These are phyloP conservation scores for Epicampocera succincta DNA, from an alignment of 2,888 invertebrate species.

Conservation along the genomic window DNA sequence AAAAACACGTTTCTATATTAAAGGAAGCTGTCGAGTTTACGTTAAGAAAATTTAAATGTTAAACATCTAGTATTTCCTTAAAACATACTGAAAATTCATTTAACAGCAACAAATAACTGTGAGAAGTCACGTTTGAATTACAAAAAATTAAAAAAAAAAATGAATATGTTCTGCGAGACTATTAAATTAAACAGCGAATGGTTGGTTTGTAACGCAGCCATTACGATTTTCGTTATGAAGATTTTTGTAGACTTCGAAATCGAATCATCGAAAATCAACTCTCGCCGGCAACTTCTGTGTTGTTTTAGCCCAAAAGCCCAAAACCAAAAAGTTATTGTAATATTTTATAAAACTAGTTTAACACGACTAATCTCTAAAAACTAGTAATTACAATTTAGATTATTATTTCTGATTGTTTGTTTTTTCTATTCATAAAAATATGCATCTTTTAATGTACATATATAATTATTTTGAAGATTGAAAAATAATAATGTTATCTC, in stretches of 20 bases:
- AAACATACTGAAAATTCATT: background rate
- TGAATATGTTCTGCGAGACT: conserved; percentile 5
- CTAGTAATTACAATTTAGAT: conserved; percentile 37
- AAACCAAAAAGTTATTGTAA: background rate
- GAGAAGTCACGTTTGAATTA: conserved; percentile 16
- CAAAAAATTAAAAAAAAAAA: too few species aligned
- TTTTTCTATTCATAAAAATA: conserved; percentile 34
- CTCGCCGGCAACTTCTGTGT: too few species aligned
- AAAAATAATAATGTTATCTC: conserved; percentile 26
- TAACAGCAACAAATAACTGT: background rate
- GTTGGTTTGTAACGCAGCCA: too few species aligned
- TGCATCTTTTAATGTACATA: conserved; percentile 11
- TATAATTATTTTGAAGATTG: conserved; percentile 31
- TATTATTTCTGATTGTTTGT: background rate
- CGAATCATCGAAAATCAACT: too few species aligned
- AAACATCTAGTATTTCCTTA: background rate
- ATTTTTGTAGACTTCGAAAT: too few species aligned
- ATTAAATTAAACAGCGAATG: background rate
- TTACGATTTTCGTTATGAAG: too few species aligned
- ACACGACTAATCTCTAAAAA: conserved; percentile 49
- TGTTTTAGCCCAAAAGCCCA: too few species aligned
- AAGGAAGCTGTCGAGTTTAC: background rate
- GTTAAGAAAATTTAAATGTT: conserved; percentile 9
- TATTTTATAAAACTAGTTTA: conserved; percentile 55
- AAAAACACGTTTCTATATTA: background rate